Conservation (phyloP, 2,888 invertebrate genomes). For the Ophioninae sp. region DNA sequence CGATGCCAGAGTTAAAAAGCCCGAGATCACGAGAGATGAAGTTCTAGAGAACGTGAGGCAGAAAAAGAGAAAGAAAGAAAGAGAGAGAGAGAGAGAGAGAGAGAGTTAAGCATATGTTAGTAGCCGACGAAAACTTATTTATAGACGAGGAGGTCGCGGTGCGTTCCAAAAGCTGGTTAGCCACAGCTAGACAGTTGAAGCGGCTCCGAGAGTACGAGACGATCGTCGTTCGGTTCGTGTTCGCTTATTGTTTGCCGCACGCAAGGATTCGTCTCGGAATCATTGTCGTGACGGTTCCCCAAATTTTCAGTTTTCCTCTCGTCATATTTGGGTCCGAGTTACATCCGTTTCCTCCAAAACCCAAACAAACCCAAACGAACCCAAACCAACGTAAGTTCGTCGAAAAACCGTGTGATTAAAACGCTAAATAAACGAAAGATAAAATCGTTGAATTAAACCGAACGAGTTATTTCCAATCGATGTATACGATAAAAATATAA, state of each 20-base stretch:
- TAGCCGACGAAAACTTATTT: conserved; percentile 77
- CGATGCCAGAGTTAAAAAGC: conserved; percentile 48
- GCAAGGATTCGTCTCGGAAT: conserved; percentile 47
- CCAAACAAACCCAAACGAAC: no score
- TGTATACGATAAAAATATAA: no score
- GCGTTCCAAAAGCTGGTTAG: conserved; percentile 77
- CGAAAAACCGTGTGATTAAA: background rate
- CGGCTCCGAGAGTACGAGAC: conserved; percentile 64
- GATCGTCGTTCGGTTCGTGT: conserved; percentile 55
- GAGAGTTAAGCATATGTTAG: conserved; percentile 70
- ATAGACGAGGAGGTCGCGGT: conserved; percentile 79
- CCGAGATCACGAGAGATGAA: conserved; percentile 15
- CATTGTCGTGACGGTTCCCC: background rate
- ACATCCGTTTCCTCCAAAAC: background rate
- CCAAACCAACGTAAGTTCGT: no score
- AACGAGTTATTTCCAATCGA: background rate
- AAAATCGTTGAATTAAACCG: background rate
- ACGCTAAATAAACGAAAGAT: background rate
- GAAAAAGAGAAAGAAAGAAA: conserved; percentile 2
- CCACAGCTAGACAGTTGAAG: conserved; percentile 73
- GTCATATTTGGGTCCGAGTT: background rate
- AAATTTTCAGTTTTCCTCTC: background rate
- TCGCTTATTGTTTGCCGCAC: conserved; percentile 48
- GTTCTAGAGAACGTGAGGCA: conserved; percentile 1
- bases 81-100: conserved; percentile 19